Percentiles rank a stretch among this genome's conserved stretches.
These are phyloP conservation scores for Metaphire vulgaris DNA, from an alignment of 1,140 invertebrate genomes.

Conservation along the genomic window DNA sequence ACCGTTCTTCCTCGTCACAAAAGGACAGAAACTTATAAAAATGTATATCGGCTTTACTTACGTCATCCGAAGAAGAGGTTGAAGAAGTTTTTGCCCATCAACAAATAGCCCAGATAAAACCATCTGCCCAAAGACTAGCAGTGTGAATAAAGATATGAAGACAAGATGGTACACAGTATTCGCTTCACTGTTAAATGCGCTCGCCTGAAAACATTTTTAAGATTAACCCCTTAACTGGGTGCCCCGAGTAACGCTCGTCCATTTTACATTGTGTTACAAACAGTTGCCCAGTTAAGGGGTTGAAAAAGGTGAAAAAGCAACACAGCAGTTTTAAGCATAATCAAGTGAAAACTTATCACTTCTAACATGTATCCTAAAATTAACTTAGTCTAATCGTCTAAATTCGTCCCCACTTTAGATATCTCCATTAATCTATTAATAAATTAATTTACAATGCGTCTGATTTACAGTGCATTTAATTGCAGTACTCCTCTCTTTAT, in stretches of 20 bases:
- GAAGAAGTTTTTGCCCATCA: neutral
- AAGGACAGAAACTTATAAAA: too few species aligned
- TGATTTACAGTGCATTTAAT: too few species aligned
- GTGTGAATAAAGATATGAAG: conserved; percentile 1
- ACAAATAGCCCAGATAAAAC: conserved; percentile 4
- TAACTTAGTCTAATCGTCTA: neutral
- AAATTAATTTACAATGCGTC: too few species aligned
- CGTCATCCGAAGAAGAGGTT: too few species aligned
- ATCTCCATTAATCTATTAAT: neutral
- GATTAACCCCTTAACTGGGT: neutral
- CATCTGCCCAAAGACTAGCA: neutral
- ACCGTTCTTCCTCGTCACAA: too few species aligned
- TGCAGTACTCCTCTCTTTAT: too few species aligned
- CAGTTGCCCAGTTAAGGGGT: too few species aligned
- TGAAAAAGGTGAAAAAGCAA: neutral
- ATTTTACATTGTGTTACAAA: too few species aligned
- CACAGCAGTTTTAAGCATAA: neutral
- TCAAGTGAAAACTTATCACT: neutral
- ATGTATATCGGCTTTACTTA: too few species aligned
- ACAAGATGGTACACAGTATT: conserved; percentile 3
- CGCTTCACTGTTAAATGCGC: neutral
- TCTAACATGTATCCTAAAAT: neutral
- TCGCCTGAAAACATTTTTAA: neutral
- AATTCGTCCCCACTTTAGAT: neutral
- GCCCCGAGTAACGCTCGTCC: too few species aligned